Base-by-base conservation (phyloP, 2,888 invertebrate genomes). In the Cryptus viduatorius region DNA sequence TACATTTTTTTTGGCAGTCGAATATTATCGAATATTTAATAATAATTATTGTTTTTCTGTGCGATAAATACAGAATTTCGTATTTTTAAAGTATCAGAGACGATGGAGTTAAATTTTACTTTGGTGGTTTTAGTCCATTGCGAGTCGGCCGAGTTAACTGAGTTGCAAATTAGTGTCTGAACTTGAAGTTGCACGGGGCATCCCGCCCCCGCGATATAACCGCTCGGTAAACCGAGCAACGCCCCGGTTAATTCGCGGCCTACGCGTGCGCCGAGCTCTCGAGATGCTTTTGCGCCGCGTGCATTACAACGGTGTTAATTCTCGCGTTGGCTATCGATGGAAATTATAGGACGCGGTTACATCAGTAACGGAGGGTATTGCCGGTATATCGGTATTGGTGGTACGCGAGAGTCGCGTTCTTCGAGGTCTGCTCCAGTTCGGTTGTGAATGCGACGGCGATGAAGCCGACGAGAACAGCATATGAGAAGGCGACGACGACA, bases 351-450 rank as follows among this genome's bases (percentile, higher is more conserved):
- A 31, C 2, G 8, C 8, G 19, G 37, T 56, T 24, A 24, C 19
- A 56, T 56, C 56, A 4, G 56, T 56, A 24, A 56, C 24, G 10
- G 19, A 19, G 56, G 19, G 12, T 56, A 42, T 71, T 37, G 71
- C 16, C 16, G 72, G 56, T 59, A 59, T 59, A 72, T 56, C 8
- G 56, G 46, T 50, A 48, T 37, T n/a, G 65, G 53, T 65, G 29
- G 16, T 77, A 67, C 67, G 77, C 4, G 67, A 67, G 56, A 67
- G 44, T 77, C 77, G 77, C 65, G 67, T 77, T 84, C 88, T 86
- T 87, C 89, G 78, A 48, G 75, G 84, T 86, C 87, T 89, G 89
- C 87, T 89, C 89, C 89, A 89, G 86, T 89, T 89, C 86, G 81
- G 85, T 44, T 14, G 53, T n/a, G 75, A 61, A 67, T 67, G 76